phyloP scores from a whole-genome alignment of 2,113 vertebrate genomes.

The Atrichornis clamosus region DNA sequence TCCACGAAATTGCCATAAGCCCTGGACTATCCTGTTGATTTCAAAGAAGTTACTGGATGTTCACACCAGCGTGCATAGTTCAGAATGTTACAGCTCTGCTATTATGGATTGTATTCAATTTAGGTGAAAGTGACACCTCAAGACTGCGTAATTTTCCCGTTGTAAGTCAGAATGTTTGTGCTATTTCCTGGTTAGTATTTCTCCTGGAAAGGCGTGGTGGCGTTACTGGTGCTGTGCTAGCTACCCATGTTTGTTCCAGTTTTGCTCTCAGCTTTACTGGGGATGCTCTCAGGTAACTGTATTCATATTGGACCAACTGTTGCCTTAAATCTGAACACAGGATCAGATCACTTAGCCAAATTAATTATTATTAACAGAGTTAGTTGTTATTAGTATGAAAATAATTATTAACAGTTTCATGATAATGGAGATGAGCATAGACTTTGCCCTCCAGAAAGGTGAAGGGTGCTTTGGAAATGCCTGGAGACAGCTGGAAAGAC shows the following conservation, averaged over 20 bases:
- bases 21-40: neutral
- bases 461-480: neutral
- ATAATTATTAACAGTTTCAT: neutral
- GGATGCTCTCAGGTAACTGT: neutral
- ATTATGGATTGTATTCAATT: neutral
- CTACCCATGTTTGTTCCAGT: neutral
- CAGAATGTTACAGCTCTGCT: neutral
- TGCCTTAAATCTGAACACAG: neutral
- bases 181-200: neutral
- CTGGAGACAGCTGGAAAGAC: neutral
- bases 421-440: neutral
- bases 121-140: neutral
- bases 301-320: neutral
- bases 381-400: neutral
- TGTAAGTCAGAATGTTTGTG: neutral
- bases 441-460: neutral
- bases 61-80: neutral
- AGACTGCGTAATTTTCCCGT: neutral
- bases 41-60: neutral
- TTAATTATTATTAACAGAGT: neutral
- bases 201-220: accelerated
- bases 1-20: neutral
- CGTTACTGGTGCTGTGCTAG: neutral
- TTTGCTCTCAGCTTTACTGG: neutral
- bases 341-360: neutral